These are phyloP conservation scores for Lepus timidus DNA, from an alignment of 2,113 vertebrate genomes.

Conservation along the genomic window DNA sequence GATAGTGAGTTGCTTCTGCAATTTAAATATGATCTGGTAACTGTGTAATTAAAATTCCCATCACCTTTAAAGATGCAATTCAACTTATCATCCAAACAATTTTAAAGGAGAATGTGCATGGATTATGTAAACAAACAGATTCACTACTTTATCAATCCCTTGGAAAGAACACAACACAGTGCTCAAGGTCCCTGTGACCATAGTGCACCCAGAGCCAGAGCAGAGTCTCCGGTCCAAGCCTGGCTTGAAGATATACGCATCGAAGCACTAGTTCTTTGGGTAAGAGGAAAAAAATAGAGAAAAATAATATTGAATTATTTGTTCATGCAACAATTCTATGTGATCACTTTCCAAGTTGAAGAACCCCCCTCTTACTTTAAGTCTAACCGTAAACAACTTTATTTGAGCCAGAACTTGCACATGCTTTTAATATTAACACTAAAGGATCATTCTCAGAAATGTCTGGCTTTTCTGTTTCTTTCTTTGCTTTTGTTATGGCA, in stretches of 20 bases:
- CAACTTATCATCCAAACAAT: neutral
- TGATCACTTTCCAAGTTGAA: slow-evolving; percentile 71
- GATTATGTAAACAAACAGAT: neutral
- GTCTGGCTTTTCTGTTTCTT: slow-evolving; percentile 23
- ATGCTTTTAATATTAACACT: slow-evolving; percentile 67
- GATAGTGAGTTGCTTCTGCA: neutral
- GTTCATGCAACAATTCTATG: slow-evolving; percentile 43
- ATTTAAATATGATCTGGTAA: slow-evolving; percentile 13
- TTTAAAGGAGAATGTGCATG: neutral
- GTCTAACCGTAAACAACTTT: slow-evolving; percentile 70
- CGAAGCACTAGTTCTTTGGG: neutral
- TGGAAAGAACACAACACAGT: rapidly evolving
- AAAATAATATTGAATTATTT: slow-evolving; percentile 55
- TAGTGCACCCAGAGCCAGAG: neutral
- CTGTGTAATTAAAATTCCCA: neutral
- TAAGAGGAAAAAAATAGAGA: neutral
- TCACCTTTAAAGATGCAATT: neutral
- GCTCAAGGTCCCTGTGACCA: rapidly evolving
- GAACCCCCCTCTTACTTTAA: slow-evolving; percentile 52
- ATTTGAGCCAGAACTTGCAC: slow-evolving; percentile 63
- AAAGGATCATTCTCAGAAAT: slow-evolving; percentile 48
- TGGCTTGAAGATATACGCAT: neutral
- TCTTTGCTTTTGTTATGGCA: slow-evolving; percentile 60
- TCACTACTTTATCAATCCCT: neutral
- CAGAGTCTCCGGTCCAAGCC: neutral